Conservation (phyloP, 2,113 vertebrate genomes). For the Plestiodon gilberti region DNA sequence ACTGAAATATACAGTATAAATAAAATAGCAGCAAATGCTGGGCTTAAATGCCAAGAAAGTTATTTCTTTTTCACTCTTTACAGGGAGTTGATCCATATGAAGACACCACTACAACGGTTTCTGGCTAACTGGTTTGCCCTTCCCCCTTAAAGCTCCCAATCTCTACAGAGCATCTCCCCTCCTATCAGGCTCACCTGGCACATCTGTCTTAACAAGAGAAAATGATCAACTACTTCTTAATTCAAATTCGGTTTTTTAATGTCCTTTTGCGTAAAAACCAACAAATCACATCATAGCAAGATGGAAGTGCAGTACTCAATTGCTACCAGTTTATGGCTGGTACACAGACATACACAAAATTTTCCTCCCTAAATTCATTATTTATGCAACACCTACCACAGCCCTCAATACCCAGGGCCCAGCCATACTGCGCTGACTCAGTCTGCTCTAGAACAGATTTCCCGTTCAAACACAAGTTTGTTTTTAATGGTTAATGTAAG, state of each 20-base stretch:
- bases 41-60: too few relatives aligned
- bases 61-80: not conserved
- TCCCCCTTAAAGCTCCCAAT: not conserved
- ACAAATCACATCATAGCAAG: not conserved
- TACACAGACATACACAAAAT: not conserved
- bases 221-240: not conserved
- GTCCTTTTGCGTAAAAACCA: too few relatives aligned
- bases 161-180: not conserved
- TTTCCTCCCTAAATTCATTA: constrained; percentile 9
- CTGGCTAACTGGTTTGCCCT: not conserved
- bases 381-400: constrained; percentile 5
- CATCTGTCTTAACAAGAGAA: not conserved
- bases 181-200: not conserved
- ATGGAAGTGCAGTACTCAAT: not conserved
- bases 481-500: not conserved
- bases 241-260: not conserved
- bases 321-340: not conserved
- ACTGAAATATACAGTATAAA: not conserved
- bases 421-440: constrained; percentile 1
- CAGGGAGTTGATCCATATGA: fast-evolving
- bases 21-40: not conserved
- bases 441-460: not conserved
- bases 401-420: not conserved
- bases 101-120: not conserved
- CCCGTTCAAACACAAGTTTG: not conserved